These are phyloP conservation scores for Plutomurus gul DNA, from an alignment of 1,140 invertebrate species.

Conservation along the genomic window DNA sequence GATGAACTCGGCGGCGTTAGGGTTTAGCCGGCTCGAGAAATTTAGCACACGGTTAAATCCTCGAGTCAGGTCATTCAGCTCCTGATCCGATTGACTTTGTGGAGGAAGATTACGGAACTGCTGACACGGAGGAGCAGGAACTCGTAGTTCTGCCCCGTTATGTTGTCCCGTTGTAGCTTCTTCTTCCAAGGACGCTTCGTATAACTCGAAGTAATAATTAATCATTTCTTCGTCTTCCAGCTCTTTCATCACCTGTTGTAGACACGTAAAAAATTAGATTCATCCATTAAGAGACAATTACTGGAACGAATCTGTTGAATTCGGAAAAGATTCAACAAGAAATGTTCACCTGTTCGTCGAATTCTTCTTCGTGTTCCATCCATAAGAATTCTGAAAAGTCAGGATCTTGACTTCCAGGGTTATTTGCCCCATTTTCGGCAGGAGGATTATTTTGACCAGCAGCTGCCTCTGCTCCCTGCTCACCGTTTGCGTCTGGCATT, in stretches of 20 bases:
- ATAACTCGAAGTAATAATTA: slow-evolving; percentile 73
- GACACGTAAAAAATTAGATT: background rate
- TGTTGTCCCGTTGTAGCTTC: slow-evolving; percentile 31
- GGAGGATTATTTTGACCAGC: background rate
- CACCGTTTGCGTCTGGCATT: background rate
- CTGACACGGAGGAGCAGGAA: slow-evolving; percentile 20
- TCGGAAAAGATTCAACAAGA: background rate
- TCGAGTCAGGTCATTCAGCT: slow-evolving; percentile 40
- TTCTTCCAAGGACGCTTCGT: slow-evolving; percentile 75
- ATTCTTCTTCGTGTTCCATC: slow-evolving; percentile 90
- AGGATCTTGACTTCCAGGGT: slow-evolving; percentile 60
- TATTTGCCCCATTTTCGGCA: slow-evolving; percentile 58
- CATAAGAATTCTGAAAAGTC: slow-evolving; percentile 87
- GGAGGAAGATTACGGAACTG: background rate
- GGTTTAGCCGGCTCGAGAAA: slow-evolving; percentile 69
- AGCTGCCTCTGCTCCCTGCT: background rate
- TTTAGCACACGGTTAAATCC: background rate
- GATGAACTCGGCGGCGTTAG: slow-evolving; percentile 77
- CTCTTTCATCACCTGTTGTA: slow-evolving; percentile 74
- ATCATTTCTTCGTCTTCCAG: slow-evolving; percentile 84
- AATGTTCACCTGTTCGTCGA: slow-evolving; percentile 75
- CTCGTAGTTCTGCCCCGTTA: slow-evolving; percentile 25
- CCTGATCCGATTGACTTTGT: slow-evolving; percentile 32
- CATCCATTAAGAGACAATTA: background rate
- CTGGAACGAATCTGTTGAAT: background rate